A percentile compares a stretch with the other conserved stretches of the same genome.
These are phyloP conservation scores for Coccyzus lansbergi DNA, from an alignment of 2,797 vertebrate genomes.

Conservation along the genomic window DNA sequence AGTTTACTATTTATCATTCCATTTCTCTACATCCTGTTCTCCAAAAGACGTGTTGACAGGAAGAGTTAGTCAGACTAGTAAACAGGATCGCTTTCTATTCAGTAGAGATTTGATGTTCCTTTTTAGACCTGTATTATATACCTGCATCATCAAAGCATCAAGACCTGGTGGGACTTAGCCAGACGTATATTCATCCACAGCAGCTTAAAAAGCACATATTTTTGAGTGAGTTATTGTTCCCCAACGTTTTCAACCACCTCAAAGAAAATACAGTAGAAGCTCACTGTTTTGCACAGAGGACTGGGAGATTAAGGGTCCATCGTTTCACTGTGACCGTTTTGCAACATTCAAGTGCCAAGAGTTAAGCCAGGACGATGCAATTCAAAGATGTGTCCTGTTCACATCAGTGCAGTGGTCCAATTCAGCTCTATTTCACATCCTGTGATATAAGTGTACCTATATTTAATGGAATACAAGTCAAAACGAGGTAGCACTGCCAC, in stretches of 20 bases:
- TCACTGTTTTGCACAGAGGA: not conserved
- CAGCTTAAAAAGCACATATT: not conserved
- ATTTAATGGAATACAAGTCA: not conserved
- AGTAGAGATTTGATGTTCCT: not conserved
- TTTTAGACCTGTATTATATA: not conserved
- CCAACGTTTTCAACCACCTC: constrained; percentile 40
- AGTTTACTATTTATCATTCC: not conserved
- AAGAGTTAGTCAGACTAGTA: not conserved
- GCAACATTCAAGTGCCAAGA: not conserved
- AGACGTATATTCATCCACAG: not conserved
- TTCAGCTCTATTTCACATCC: not conserved
- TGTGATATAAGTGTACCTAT: not conserved
- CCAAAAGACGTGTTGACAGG: not conserved
- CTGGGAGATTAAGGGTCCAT: not conserved
- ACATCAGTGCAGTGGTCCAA: not conserved
- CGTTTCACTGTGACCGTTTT: not conserved
- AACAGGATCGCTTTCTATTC: not conserved
- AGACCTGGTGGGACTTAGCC: not conserved
- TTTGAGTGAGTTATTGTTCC: constrained; percentile 20
- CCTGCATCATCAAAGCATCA: not conserved
- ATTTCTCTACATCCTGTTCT: not conserved
- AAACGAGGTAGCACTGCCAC: constrained; percentile 50
- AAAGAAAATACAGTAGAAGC: constrained; percentile 9
- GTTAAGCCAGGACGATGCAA: not conserved
- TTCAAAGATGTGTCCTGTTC: not conserved